Evolutionary conservation across 2,888 invertebrate species (phyloP).

Genomic region (Cremastobaeus sp.): DNA sequence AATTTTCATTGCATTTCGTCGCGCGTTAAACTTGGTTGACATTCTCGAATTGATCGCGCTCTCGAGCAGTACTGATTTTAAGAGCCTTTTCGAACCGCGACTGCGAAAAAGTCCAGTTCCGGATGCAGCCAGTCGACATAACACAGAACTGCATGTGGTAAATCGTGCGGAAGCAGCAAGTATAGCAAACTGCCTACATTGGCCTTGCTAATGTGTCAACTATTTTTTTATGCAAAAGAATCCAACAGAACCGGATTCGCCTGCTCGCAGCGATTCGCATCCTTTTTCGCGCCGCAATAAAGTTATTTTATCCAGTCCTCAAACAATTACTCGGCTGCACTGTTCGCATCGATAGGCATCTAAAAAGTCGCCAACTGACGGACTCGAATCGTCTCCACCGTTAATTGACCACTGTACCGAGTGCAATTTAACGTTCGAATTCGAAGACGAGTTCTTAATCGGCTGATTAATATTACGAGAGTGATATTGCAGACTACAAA

Average conservation of each 20-base stretch:
- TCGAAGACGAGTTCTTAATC: constrained; percentile 53
- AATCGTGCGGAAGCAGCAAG: constrained; percentile 15
- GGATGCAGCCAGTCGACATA: constrained; percentile 31
- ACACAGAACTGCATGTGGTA: too few species aligned
- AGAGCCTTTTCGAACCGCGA: too few species aligned
- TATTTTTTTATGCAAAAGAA: constrained; percentile 30
- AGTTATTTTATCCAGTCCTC: constrained; percentile 25
- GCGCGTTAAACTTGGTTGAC: too few species aligned
- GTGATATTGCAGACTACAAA: constrained; percentile 2
- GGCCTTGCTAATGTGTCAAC: constrained; percentile 23
- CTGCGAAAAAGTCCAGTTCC: too few species aligned
- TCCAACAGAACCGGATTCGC: constrained; percentile 10
- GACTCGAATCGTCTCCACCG: constrained; percentile 31
- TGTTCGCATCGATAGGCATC: constrained; percentile 20
- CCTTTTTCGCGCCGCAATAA: constrained; percentile 1
- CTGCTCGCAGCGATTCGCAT: not conserved
- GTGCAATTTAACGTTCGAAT: constrained; percentile 26
- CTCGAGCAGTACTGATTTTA: too few species aligned
- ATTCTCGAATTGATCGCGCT: too few species aligned
- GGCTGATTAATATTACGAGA: constrained; percentile 34
- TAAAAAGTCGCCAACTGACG: constrained; percentile 21
- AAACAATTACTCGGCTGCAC: constrained; percentile 11
- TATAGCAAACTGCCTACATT: not conserved
- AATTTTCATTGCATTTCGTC: too few species aligned
- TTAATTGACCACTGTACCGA: constrained; percentile 13